Evolutionary conservation across 2,888 invertebrate species (phyloP).

Genomic region (Artemia sp.): DNA sequence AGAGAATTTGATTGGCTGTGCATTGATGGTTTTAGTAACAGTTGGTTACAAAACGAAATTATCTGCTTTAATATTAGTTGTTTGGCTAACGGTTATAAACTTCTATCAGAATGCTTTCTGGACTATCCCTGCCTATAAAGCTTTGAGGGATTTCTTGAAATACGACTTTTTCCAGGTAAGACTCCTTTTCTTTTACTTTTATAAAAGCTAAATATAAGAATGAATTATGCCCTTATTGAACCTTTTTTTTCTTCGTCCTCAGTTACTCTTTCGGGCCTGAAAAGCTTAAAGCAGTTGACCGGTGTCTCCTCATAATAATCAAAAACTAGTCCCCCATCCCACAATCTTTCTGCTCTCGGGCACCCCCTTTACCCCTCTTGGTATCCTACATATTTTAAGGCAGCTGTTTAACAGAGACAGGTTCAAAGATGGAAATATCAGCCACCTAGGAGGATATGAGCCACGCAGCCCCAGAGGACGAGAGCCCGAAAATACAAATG

Average conservation of each 20-base stretch:
- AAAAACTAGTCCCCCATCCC: no score
- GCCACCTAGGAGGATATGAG: no score
- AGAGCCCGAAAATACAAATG: no score
- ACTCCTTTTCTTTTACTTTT: not conserved
- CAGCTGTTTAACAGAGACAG: no score
- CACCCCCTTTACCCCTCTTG: no score
- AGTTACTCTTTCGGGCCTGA: not conserved
- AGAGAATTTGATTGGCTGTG: slow-evolving; percentile 79
- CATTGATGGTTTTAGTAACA: slow-evolving; percentile 85
- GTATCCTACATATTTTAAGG: no score
- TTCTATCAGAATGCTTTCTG: slow-evolving; percentile 98
- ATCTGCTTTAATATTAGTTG: slow-evolving; percentile 79
- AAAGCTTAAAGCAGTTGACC: no score
- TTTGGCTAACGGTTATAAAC: slow-evolving; percentile 73
- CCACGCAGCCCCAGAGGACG: no score
- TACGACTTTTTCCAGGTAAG: slow-evolving; percentile 99
- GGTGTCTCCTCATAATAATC: no score
- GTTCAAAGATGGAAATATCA: no score
- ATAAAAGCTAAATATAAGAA: slow-evolving; percentile 12
- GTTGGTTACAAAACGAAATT: slow-evolving; percentile 97
- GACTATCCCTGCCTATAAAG: slow-evolving; percentile 83
- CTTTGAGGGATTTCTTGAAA: slow-evolving; percentile 95
- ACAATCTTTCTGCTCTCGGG: no score
- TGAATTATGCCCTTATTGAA: not conserved
- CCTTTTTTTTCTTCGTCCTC: not conserved